These are phyloP conservation scores for Drepanosiphum platanoidis DNA, from an alignment of 2,888 invertebrate species.

Conservation along the genomic window DNA sequence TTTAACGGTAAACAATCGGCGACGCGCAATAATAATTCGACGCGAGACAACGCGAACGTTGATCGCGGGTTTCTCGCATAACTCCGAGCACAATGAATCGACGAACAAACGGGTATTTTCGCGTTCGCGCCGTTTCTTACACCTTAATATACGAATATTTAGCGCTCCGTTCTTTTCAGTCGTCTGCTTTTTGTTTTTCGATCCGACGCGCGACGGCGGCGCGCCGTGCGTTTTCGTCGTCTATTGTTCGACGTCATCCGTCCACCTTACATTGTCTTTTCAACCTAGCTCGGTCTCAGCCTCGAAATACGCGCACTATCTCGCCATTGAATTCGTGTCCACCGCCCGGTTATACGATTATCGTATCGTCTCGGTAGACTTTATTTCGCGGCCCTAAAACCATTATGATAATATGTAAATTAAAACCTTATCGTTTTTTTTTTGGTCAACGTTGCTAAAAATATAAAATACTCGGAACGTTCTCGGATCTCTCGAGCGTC, in stretches of 20 bases:
- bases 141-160: not conserved
- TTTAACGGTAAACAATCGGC: no score
- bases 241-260: not conserved
- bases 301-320: not conserved
- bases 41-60: no score
- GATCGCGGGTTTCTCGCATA: no score
- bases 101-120: not conserved
- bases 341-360: not conserved
- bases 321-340: not conserved
- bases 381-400: not conserved
- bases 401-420: not conserved
- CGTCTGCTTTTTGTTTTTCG: not conserved
- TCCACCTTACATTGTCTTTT: not conserved
- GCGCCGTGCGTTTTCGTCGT: not conserved
- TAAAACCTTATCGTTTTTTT: no score
- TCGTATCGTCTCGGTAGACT: not conserved
- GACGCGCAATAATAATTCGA: no score
- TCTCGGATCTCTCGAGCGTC: no score
- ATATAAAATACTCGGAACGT: no score
- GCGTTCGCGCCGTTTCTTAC: not conserved
- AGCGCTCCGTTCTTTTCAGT: not conserved
- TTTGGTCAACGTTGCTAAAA: no score
- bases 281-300: not conserved
- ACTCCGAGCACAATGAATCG: no score
- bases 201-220: no score